Base-by-base conservation (phyloP, 1,140 invertebrate genomes). In the Drosophila busckii region DNA sequence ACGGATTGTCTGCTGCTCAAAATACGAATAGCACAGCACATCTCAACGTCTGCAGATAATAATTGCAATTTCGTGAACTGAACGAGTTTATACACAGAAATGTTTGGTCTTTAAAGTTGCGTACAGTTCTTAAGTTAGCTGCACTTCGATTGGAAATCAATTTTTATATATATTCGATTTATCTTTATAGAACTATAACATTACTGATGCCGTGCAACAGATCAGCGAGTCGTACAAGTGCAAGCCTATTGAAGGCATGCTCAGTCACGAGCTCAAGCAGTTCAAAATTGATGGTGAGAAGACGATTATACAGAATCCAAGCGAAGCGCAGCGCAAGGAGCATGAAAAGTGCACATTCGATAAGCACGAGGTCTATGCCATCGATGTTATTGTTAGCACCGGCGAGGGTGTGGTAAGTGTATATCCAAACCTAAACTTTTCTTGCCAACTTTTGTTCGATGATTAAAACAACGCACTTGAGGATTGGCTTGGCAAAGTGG, bases 281-380 rank as follows among this genome's bases (percentile, higher is more conserved):
- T 96, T 96, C 88, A 94, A 96, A 88, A 98, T 99, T 87, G 97
- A 99, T 89, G 98, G 98, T 13, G 97, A 99, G 70, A 99, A 99
- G 89, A 97, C 97, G 9, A 98, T 99, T 61, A 99, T 99, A 78
- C 96, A 98, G 88, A 98, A 99, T 89, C 98, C 98, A 2, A 97
- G 94, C 75, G 98, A 99, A 87, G 94, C 96, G 34, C 98, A 99
- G 87, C 94, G 95, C 68, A 98, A 98, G 87, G 98, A 99, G 87
- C 96, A 99, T 87, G 98, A 99, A 88, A 98, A 98, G 87, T 97
- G 94, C 88, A 95, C 95, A 53, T 94, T 99, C 88, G 97, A 98
- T 87, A 93, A 95, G 44, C 93, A 99, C 88, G 98, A 99, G 91
- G 98, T 99, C 2, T 99, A 99, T 90, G 97, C 96, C 19, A 95